A percentile compares a stretch with the other conserved stretches of the same genome.
Evolutionary conservation across 1,140 invertebrate genomes (phyloP).

Genomic region (Philotrypesis tridentata): DNA sequence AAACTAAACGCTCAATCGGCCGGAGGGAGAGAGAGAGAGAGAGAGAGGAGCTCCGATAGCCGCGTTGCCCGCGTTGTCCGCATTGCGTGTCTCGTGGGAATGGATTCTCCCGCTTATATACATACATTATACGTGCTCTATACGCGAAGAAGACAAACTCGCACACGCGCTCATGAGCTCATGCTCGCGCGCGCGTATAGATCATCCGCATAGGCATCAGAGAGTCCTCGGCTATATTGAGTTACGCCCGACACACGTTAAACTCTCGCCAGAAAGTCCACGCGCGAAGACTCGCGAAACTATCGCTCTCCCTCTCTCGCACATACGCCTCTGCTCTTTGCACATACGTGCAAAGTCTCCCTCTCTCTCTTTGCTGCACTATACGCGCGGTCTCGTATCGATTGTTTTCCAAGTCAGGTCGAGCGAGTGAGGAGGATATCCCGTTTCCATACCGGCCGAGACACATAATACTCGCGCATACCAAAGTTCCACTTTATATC

Average conservation of each 20-base stretch:
- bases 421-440: slow-evolving; percentile 60
- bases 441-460: slow-evolving; percentile 60
- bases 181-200: neutral
- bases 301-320: slow-evolving; percentile 48
- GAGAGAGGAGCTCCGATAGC: slow-evolving; percentile 29
- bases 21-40: no score
- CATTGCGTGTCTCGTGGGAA: no score
- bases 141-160: neutral
- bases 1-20: slow-evolving; percentile 5
- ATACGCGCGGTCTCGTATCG: slow-evolving; percentile 60
- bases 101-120: neutral
- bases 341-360: slow-evolving; percentile 37
- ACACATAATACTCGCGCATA: slow-evolving; percentile 53
- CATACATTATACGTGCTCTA: neutral
- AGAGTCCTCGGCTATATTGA: neutral
- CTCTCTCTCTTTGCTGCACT: slow-evolving; percentile 5
- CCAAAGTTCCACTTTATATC: slow-evolving; percentile 43
- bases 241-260: neutral
- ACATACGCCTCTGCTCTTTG: no score
- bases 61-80: no score
- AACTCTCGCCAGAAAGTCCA: slow-evolving; percentile 45
- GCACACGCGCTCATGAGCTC: no score
- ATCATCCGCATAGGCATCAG: slow-evolving; percentile 3
- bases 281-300: slow-evolving; percentile 49
- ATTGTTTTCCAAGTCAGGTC: slow-evolving; percentile 68